These are phyloP conservation scores for Tragelaphus imberbis DNA, from an alignment of 2,113 vertebrate genomes.

Conservation along the genomic window DNA sequence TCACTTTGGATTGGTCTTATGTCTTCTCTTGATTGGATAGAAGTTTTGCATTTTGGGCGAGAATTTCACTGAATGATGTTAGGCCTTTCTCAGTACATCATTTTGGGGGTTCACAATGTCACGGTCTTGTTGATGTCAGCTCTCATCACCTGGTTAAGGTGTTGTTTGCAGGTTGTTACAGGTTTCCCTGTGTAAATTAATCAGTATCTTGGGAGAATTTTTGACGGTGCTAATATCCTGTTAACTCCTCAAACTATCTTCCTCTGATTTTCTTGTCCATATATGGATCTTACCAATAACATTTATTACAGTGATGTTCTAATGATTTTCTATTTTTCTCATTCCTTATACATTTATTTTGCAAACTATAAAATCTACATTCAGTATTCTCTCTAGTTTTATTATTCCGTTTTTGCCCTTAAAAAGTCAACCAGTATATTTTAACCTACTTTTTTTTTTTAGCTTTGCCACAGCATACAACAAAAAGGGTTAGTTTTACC, in stretches of 20 bases:
- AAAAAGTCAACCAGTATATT: neutral
- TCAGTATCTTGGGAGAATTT: neutral
- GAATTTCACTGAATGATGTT: neutral
- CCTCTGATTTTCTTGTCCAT: neutral
- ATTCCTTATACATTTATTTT: neutral
- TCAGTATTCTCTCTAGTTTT: neutral
- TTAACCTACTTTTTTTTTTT: neutral
- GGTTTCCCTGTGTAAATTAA: neutral
- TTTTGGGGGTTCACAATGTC: accelerated
- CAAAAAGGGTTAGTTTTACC: neutral
- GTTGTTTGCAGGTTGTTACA: neutral
- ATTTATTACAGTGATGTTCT: neutral
- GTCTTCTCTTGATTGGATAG: neutral
- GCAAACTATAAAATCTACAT: neutral
- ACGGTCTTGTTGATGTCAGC: neutral
- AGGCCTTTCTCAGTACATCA: neutral
- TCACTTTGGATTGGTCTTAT: neutral
- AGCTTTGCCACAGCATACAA: neutral
- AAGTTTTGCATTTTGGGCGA: neutral
- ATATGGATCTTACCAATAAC: neutral
- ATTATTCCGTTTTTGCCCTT: neutral
- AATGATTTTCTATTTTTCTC: neutral
- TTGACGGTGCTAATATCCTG: neutral
- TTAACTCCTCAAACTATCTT: neutral
- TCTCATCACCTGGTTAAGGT: neutral